These are phyloP conservation scores for Pleuronectes platessa DNA, from an alignment of 2,113 vertebrate genomes.

Conservation along the genomic window DNA sequence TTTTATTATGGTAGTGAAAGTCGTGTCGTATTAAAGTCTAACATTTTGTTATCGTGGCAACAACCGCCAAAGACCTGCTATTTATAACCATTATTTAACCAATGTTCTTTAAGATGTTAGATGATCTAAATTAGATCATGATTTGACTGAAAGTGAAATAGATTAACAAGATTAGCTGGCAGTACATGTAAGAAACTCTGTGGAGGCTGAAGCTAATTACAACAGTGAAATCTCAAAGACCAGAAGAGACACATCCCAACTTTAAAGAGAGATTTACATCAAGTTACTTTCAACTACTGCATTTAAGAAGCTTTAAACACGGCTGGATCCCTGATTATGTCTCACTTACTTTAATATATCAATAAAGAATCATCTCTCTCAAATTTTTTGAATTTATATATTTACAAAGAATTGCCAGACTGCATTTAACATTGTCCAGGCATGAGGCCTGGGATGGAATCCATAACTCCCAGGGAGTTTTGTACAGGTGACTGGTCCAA, in stretches of 20 bases:
- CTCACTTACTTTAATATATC: not conserved
- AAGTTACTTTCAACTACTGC: not conserved
- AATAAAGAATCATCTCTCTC: not conserved
- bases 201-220: not conserved
- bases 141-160: not conserved
- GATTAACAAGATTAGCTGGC: not conserved
- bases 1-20: not conserved
- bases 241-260: not conserved
- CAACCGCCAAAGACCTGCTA: not conserved
- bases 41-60: not conserved
- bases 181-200: not conserved
- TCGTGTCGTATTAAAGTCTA: not conserved
- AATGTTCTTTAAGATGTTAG: not conserved
- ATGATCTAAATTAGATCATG: not conserved
- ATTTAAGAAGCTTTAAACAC: not conserved
- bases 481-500: conserved; percentile 57
- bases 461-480: conserved; percentile 16
- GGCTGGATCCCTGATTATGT: not conserved
- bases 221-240: not conserved
- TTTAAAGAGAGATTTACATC: not conserved
- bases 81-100: not conserved
- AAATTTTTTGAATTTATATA: not conserved
- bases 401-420: not conserved
- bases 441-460: conserved; percentile 20
- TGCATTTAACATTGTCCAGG: not conserved